A percentile compares a stretch with the other conserved stretches of the same genome.
Conservation (phyloP, 2,888 invertebrate genomes). For the Hydriomena furcata region DNA sequence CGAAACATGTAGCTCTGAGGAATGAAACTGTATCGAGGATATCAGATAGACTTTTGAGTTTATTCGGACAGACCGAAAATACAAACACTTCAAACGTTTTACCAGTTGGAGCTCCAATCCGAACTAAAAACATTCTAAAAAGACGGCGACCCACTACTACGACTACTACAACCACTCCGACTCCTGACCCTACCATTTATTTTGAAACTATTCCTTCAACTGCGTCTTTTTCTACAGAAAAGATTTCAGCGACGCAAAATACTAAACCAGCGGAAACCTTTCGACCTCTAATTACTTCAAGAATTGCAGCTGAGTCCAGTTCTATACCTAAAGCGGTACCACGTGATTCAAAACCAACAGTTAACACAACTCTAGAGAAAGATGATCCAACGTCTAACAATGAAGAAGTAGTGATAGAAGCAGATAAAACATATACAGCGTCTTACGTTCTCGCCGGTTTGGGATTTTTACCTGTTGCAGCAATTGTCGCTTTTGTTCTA, state of each 20-base stretch:
- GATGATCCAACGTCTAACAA: slow-evolving; percentile 55
- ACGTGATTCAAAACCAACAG: slow-evolving; percentile 43
- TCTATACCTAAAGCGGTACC: slow-evolving; percentile 53
- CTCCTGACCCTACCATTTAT: slow-evolving; percentile 38
- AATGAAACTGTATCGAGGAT: slow-evolving; percentile 52
- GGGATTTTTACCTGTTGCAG: slow-evolving; percentile 83
- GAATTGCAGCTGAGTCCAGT: slow-evolving; percentile 71
- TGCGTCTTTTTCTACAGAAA: slow-evolving; percentile 20
- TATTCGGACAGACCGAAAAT: slow-evolving; percentile 56
- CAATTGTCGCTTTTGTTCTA: slow-evolving; percentile 82
- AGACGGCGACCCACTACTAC: slow-evolving; percentile 77
- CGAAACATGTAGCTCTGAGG: slow-evolving; percentile 42
- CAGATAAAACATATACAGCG: slow-evolving; percentile 83
- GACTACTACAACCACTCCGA: slow-evolving; percentile 59
- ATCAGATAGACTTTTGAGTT: slow-evolving; percentile 57
- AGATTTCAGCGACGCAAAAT: slow-evolving; percentile 35
- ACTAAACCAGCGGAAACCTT: slow-evolving; percentile 48
- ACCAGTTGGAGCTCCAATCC: slow-evolving; percentile 37
- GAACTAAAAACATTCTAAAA: slow-evolving; percentile 59
- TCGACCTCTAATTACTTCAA: slow-evolving; percentile 69
- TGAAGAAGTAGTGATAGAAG: slow-evolving; percentile 82
- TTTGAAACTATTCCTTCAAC: slow-evolving; percentile 18
- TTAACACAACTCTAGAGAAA: slow-evolving; percentile 50
- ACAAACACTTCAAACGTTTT: slow-evolving; percentile 52
- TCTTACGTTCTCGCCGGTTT: slow-evolving; percentile 85